Evolutionary conservation across 1,140 invertebrate genomes (phyloP).

Genomic region (Drosophila rufa): DNA sequence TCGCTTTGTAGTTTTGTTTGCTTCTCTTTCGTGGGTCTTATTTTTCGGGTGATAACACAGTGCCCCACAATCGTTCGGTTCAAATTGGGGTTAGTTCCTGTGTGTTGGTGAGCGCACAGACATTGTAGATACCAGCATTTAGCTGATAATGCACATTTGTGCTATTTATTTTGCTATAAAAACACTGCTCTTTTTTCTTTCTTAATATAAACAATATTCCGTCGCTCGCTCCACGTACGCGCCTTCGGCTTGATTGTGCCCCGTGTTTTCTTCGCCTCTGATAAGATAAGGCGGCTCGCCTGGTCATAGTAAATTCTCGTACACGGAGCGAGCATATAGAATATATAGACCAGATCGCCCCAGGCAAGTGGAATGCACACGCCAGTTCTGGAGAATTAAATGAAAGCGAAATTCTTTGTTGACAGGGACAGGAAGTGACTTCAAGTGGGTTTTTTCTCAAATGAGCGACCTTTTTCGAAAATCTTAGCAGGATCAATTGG

Average conservation of each 20-base stretch:
- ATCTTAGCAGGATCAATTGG: too few relatives aligned
- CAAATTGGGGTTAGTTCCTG: conserved; percentile 74
- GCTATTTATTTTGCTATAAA: conserved; percentile 78
- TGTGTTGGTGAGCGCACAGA: conserved; percentile 44
- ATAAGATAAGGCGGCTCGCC: conserved; percentile 47
- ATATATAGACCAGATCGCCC: conserved; percentile 6
- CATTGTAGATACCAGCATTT: conserved; percentile 48
- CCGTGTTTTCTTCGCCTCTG: conserved; percentile 44
- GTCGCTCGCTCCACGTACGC: conserved; percentile 4
- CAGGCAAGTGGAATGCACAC: conserved; percentile 19
- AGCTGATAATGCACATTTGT: conserved; percentile 82
- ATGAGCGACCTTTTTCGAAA: neutral
- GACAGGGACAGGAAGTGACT: conserved; percentile 20
- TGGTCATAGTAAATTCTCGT: conserved; percentile 20
- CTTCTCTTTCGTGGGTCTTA: conserved; percentile 11
- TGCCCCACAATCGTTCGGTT: conserved; percentile 80
- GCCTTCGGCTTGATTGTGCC: conserved; percentile 11
- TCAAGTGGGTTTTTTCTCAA: conserved; percentile 5
- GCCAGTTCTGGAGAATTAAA: conserved; percentile 6
- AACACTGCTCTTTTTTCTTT: conserved; percentile 50
- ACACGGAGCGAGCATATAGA: conserved; percentile 1
- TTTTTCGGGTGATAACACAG: conserved; percentile 74
- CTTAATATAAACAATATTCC: conserved; percentile 59
- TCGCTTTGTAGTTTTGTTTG: conserved; percentile 31
- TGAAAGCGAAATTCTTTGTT: conserved; percentile 42